Evolutionary conservation across 2,797 vertebrate species (phyloP), one percentile per base, ranked within the genome.

Genomic region (Tangara arthus): DNA sequence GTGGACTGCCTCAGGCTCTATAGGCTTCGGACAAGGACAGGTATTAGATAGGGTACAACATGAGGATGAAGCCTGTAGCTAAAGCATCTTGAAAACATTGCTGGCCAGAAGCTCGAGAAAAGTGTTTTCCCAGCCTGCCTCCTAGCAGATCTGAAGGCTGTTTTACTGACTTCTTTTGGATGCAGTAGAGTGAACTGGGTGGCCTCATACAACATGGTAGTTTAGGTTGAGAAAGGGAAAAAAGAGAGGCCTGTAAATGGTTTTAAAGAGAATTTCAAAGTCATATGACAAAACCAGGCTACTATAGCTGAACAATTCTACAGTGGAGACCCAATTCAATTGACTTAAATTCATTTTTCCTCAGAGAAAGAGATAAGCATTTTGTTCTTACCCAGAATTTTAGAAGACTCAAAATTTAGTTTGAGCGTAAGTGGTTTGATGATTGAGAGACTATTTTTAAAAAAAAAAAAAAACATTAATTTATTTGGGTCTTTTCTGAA

Each of bases 141-240:
- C 30, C 26, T 6, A n/a, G 34, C 28, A 60, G 28, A 32, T 44
- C 16, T 73, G 72, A 56, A 73, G 21, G 26, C 4, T 17, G 10
- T 68, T 47, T 64, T 44, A 34, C 49, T 12, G 20, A 32, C 12
- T 57, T 1, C 9, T 80, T 77, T 46, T 39, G 21, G 30, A 84
- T 0, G 0, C 23, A 56, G 32, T 18, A 39, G 19, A 14, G 24
- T 50, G 39, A 76, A 60, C 4, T 12, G 17, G 44, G 27, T 24
- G 14, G 5, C 12, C 9, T 71, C 30, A 35, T 47, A 20, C 16
- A 75, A 19, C 19, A 37, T 12, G 8, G 16, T 10, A 27, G 3
- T 35, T 63, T 30, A 56, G 8, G 10, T 4, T 37, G n/a, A 41
- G n/a, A 76, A 75, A 39, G 3, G 8, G 28, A 27, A 77, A 44